Percentiles rank a stretch among this genome's conserved stretches.
Evolutionary conservation across 2,797 vertebrate species (phyloP).

Genomic region (Pogoniulus pusillus): DNA sequence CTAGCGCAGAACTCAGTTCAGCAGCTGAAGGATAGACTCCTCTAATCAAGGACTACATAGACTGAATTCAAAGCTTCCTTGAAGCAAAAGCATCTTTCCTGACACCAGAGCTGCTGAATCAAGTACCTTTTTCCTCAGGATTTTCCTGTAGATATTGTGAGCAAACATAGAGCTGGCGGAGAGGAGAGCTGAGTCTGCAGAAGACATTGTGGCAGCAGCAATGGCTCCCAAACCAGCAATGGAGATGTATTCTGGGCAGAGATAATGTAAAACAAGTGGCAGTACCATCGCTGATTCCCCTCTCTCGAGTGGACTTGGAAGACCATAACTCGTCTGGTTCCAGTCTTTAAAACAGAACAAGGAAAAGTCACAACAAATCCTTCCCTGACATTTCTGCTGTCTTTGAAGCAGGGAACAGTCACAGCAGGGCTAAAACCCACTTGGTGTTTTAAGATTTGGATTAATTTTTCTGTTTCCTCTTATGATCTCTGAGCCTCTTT

Average conservation of each 20-base stretch:
- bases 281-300: constrained; percentile 56
- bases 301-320: constrained; percentile 48
- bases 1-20: neutral
- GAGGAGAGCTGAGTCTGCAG: constrained; percentile 73
- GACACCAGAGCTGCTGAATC: neutral
- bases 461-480: neutral
- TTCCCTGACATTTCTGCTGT: neutral
- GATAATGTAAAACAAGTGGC: constrained; percentile 65
- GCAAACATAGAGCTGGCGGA: constrained; percentile 64
- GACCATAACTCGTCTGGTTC: constrained; percentile 70
- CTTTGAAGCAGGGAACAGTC: neutral
- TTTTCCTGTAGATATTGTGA: constrained; percentile 73
- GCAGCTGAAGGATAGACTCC: neutral
- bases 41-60: neutral
- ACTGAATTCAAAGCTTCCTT: neutral
- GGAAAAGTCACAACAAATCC: neutral
- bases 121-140: constrained; percentile 64
- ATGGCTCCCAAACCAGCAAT: constrained; percentile 67
- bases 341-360: constrained; percentile 61
- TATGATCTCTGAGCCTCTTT: neutral
- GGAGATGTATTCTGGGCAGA: constrained; percentile 65
- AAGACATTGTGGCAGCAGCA: constrained; percentile 69
- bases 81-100: neutral
- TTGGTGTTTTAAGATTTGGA: neutral
- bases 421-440: neutral